A percentile compares a stretch with the other conserved stretches of the same genome.
phyloP scores from a whole-genome alignment of 2,888 invertebrate genomes.

The Subacronicta megacephala region DNA sequence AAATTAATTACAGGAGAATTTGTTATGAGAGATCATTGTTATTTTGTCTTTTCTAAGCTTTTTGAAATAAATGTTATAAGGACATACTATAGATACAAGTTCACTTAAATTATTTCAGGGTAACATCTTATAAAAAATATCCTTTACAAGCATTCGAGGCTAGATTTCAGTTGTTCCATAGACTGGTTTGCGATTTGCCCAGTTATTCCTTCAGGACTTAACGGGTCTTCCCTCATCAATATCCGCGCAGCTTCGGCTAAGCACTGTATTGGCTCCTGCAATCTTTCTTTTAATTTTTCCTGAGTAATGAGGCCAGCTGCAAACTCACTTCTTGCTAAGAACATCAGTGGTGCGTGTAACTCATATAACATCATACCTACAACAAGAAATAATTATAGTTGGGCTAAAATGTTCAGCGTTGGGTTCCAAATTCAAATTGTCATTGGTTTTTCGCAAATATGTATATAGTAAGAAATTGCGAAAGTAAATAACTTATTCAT shows the following conservation, averaged over 20 bases:
- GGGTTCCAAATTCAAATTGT: too few species aligned
- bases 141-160: slow-evolving; percentile 73
- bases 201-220: slow-evolving; percentile 91
- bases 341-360: slow-evolving; percentile 93
- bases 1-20: not conserved
- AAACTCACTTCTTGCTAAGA: slow-evolving; percentile 91
- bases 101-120: not conserved
- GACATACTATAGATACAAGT: not conserved
- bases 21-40: slow-evolving; percentile 39
- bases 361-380: slow-evolving; percentile 94
- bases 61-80: slow-evolving; percentile 11
- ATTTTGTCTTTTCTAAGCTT: slow-evolving; percentile 48
- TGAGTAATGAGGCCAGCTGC: slow-evolving; percentile 89
- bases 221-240: slow-evolving; percentile 91
- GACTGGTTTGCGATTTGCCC: slow-evolving; percentile 90
- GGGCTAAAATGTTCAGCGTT: too few species aligned
- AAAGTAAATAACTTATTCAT: too few species aligned
- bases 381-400: not conserved
- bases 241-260: slow-evolving; percentile 92
- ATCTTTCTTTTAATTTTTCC: slow-evolving; percentile 89
- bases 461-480: too few species aligned
- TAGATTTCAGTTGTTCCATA: slow-evolving; percentile 79
- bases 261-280: slow-evolving; percentile 91
- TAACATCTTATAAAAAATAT: not conserved
- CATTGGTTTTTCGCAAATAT: too few species aligned